These are phyloP conservation scores for Episyrphus balteatus DNA, from an alignment of 1,140 invertebrate species.

Conservation along the genomic window DNA sequence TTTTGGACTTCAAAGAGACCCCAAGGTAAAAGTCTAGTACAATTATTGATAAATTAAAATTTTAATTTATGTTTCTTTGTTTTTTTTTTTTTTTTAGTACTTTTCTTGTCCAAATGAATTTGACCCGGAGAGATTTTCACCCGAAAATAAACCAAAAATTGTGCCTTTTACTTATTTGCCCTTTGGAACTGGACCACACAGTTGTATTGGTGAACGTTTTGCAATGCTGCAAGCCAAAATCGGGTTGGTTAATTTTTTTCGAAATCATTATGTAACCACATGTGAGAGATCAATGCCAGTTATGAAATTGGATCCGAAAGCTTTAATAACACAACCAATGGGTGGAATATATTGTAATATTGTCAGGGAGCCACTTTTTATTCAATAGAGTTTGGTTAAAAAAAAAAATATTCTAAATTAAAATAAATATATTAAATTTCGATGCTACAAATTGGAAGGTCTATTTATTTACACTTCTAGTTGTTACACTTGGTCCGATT, in stretches of 20 bases:
- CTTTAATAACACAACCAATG: constrained; percentile 24
- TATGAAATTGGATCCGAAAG: constrained; percentile 15
- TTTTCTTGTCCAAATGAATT: constrained; percentile 56
- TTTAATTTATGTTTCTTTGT: constrained; percentile 42
- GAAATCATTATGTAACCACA: constrained; percentile 14
- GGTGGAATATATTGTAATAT: constrained; percentile 24
- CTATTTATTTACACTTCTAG: too few species aligned
- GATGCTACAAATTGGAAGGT: too few species aligned
- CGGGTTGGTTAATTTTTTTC: constrained; percentile 22
- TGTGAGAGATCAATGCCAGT: constrained; percentile 13
- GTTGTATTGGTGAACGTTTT: constrained; percentile 54
- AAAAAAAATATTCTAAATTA: too few species aligned
- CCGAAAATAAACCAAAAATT: constrained; percentile 43
- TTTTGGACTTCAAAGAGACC: constrained; percentile 21
- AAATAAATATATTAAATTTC: too few species aligned
- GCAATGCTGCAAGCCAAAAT: constrained; percentile 23
- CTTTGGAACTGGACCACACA: constrained; percentile 65
- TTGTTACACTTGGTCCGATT: too few species aligned
- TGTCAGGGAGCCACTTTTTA: constrained; percentile 30
- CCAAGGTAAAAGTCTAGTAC: constrained; percentile 8
- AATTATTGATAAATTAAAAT: constrained; percentile 15
- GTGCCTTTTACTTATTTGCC: constrained; percentile 38
- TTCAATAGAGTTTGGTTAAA: too few species aligned
- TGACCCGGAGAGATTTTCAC: constrained; percentile 50
- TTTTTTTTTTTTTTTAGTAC: constrained; percentile 42